Evolutionary conservation across 2,888 invertebrate genomes (phyloP).

Genomic region (Morpho helenor): DNA sequence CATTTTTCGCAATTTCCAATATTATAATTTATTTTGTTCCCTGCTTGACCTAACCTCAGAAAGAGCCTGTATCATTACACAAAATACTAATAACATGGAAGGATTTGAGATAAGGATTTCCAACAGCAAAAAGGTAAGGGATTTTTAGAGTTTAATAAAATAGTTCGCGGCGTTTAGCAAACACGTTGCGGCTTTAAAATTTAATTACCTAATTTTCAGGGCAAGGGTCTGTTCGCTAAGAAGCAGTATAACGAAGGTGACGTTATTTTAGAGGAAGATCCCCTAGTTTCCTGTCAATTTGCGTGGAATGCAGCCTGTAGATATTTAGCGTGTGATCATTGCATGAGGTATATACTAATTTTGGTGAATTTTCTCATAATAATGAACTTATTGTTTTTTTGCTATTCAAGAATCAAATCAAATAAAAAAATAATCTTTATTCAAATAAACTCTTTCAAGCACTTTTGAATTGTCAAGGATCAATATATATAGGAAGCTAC

Average conservation of each 20-base stretch:
- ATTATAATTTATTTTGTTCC: not conserved
- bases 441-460: too few species aligned
- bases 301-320: slow-evolving; percentile 94
- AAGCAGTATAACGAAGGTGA: slow-evolving; percentile 84
- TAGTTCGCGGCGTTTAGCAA: not conserved
- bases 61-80: not conserved
- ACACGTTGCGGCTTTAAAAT: not conserved
- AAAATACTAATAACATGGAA: slow-evolving; percentile 40
- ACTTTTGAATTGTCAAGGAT: too few species aligned
- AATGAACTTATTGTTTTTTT: too few species aligned
- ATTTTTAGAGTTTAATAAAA: not conserved
- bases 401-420: too few species aligned
- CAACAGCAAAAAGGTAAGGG: slow-evolving; percentile 59
- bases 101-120: slow-evolving; percentile 62
- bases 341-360: slow-evolving; percentile 81
- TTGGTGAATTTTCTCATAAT: too few species aligned
- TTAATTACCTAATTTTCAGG: slow-evolving; percentile 73
- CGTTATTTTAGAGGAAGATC: slow-evolving; percentile 91
- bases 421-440: too few species aligned
- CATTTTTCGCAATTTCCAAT: not conserved
- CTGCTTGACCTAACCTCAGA: too few species aligned
- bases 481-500: too few species aligned
- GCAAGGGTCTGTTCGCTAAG: slow-evolving; percentile 89
- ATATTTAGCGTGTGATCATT: slow-evolving; percentile 94
- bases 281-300: slow-evolving; percentile 94